These are phyloP conservation scores for Gasterosteus aculeatus DNA, from an alignment of 2,113 vertebrate genomes.

Conservation along the genomic window DNA sequence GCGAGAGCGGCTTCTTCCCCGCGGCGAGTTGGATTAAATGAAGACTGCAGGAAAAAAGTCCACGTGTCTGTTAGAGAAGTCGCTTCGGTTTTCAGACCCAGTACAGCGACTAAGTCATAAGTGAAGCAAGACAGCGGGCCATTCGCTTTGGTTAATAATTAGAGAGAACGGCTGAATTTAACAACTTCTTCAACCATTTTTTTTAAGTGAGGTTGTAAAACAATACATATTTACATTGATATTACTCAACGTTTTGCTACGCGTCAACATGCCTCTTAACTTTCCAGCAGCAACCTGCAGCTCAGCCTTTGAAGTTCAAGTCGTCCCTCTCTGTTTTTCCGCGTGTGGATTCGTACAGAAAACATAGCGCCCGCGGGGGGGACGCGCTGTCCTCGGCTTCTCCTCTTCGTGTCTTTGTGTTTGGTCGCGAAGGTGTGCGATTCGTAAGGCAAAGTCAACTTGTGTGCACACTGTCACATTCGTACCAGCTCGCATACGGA, in stretches of 20 bases:
- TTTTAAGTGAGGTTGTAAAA: slow-evolving; percentile 27
- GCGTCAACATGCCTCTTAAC: slow-evolving; percentile 53
- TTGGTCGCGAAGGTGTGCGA: slow-evolving; percentile 26
- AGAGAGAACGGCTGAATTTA: slow-evolving; percentile 13
- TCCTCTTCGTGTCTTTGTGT: slow-evolving; percentile 20
- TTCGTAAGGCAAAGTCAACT: slow-evolving; percentile 20
- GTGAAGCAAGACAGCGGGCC: slow-evolving; percentile 31
- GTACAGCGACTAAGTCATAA: slow-evolving; percentile 34
- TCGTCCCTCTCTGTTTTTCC: slow-evolving; percentile 14
- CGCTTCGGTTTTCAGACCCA: slow-evolving; percentile 35
- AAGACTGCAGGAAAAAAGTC: slow-evolving; percentile 20
- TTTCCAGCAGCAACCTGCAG: slow-evolving; percentile 64
- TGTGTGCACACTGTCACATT: slow-evolving; percentile 18
- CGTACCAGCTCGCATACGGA: slow-evolving; percentile 13
- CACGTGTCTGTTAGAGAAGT: slow-evolving; percentile 38
- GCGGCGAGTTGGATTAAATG: slow-evolving; percentile 36
- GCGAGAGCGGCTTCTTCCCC: not conserved
- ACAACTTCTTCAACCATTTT: slow-evolving; percentile 38
- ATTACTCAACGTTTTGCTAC: slow-evolving; percentile 46
- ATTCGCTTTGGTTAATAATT: slow-evolving; percentile 60
- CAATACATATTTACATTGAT: slow-evolving; percentile 5
- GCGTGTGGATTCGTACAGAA: slow-evolving; percentile 52
- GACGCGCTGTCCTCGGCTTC: slow-evolving; percentile 34
- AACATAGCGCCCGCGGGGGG: slow-evolving; percentile 32
- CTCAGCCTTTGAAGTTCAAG: slow-evolving; percentile 67